A percentile compares a stretch with the other conserved stretches of the same genome.
phyloP scores from a whole-genome alignment of 2,797 vertebrate species.

The Coregonus suidteri region DNA sequence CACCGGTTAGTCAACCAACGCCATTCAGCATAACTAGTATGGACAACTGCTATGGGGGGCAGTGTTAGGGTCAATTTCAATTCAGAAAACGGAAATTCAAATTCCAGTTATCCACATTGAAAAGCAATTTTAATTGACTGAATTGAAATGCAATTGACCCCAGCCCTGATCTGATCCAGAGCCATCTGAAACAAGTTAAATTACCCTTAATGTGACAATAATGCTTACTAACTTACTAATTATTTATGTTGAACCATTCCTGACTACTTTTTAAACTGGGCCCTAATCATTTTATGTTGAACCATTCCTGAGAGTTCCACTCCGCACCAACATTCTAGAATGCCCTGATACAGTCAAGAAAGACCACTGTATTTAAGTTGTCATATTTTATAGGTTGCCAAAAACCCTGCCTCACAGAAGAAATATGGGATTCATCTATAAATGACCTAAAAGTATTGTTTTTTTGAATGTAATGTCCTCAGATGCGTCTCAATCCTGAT shows the following conservation, averaged over 20 bases:
- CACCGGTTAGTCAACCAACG: not conserved
- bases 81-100: not conserved
- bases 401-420: not conserved
- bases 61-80: slow-evolving; percentile 14
- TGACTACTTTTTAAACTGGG: not conserved
- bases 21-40: not conserved
- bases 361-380: not conserved
- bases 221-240: not conserved
- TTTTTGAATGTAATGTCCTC: not conserved
- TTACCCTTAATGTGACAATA: not conserved
- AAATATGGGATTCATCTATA: not conserved
- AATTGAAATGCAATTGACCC: not conserved
- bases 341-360: not conserved
- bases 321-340: not conserved
- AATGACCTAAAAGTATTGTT: not conserved
- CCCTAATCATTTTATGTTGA: not conserved
- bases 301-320: not conserved
- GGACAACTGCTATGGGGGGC: not conserved
- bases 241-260: not conserved
- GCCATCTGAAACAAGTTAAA: not conserved
- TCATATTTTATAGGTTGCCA: not conserved
- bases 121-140: not conserved
- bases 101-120: not conserved
- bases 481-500: not conserved
- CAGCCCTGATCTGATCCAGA: not conserved